Conservation (phyloP, 1,140 invertebrate species). For the Drosophila subpulchrella region DNA sequence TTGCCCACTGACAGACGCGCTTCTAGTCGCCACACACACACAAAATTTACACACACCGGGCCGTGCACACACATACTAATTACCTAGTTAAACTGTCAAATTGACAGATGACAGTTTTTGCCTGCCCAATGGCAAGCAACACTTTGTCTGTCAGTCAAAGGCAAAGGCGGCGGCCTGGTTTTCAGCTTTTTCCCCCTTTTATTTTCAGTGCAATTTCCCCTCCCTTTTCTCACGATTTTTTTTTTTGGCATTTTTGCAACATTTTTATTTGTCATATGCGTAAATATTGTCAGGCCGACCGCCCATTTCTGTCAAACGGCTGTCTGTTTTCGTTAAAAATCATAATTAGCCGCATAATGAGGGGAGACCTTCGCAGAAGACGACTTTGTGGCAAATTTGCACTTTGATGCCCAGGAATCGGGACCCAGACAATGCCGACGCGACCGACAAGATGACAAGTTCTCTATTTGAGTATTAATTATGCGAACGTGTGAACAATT, state of each 20-base stretch:
- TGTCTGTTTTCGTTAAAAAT: slow-evolving; percentile 62
- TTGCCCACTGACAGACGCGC: slow-evolving; percentile 72
- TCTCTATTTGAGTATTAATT: slow-evolving; percentile 80
- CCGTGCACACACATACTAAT: slow-evolving; percentile 66
- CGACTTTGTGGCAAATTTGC: slow-evolving; percentile 52
- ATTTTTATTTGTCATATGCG: slow-evolving; percentile 72
- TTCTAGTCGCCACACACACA: slow-evolving; percentile 53
- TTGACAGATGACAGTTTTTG: slow-evolving; percentile 84
- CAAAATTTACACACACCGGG: slow-evolving; percentile 14
- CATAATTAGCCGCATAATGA: slow-evolving; percentile 65
- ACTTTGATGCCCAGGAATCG: slow-evolving; percentile 42
- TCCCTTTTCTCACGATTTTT: not conserved
- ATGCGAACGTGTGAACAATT: slow-evolving; percentile 83
- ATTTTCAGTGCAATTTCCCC: slow-evolving; percentile 11
- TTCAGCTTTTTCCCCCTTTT: slow-evolving; percentile 20
- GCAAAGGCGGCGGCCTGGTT: slow-evolving; percentile 42
- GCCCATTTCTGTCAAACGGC: slow-evolving; percentile 69
- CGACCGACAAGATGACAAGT: slow-evolving; percentile 61
- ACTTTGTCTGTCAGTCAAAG: slow-evolving; percentile 69
- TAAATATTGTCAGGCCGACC: slow-evolving; percentile 50
- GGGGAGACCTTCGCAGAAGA: slow-evolving; percentile 60
- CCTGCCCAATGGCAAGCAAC: slow-evolving; percentile 72
- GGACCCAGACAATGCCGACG: slow-evolving; percentile 33
- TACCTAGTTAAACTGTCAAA: slow-evolving; percentile 84
- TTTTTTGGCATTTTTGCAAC: slow-evolving; percentile 58